Base-by-base conservation (phyloP, 2,888 invertebrate species). In the Cylloceria caligata region DNA sequence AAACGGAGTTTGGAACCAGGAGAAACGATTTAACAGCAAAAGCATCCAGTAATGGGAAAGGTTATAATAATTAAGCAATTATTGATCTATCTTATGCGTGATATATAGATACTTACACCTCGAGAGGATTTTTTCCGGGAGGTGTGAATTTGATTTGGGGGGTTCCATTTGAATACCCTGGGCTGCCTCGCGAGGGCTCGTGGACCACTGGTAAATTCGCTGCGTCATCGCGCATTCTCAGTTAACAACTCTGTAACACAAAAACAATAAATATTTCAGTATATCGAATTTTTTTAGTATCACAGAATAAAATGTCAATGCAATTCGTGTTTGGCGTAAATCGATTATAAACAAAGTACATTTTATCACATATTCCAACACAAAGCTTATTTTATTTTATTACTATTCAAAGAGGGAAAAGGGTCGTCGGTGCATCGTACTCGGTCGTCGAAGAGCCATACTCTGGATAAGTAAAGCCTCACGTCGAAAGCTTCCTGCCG, bases 141-240 rank as follows among this genome's bases (percentile, higher is more conserved):
- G 90, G 83, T 87, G 88, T 81, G 88, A 90, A 83, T 90, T 91
- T 91, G 84, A 85, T 87, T 88, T 92, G 86, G 84, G 89, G 83
- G 90, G 87, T 87, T 91, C 92, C 92, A 92, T 92, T 92, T 90
- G 90, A 77, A 89, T 91, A 91, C 83, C 87, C 89, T 89, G 89
- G 84, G 87, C 88, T 85, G 85, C 88, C 88, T 92, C 91, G 89
- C 86, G 90, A 88, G 91, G 91, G 86, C 84, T 91, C 90, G 90
- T 89, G 88, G 91, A 91, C 89, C 91, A 91, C 89, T 91, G 92
- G 88, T 91, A 91, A 88, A 92, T 91, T 91, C 91, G 91, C 91
- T 91, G 92, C 87, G 92, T 92, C 92, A 92, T 92, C 88, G 90
- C 89, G 92, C 92, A 92, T 92, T 91, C 91, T 92, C 88, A 92